Evolutionary conservation across 2,113 vertebrate genomes (phyloP), one percentile per base, ranked within the genome.

Genomic region (Petaurus breviceps): DNA sequence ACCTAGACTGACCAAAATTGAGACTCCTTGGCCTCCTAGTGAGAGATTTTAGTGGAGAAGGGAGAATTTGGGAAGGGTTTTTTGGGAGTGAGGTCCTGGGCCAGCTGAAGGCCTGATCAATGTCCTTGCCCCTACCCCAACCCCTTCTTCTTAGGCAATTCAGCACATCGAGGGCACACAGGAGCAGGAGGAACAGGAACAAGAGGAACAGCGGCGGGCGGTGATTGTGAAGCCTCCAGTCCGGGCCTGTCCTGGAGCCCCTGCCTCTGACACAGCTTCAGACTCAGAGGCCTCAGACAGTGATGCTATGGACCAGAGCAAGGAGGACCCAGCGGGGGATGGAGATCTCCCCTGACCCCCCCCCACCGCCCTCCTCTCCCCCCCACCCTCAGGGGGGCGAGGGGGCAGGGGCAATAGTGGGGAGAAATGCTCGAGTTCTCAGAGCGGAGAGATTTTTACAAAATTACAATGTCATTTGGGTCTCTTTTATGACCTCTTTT

Each of bases 101-200:
- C 31, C 28, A 37, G 57, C 90, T 50, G 25, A 22, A 50, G 24
- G 51, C 49, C 91, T 92, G 43, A 53, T 26, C 0, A 24, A 26
- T 47, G 31, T 7, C 16, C 37, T 54, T 37, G 90, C 89, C 90
- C 37, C 0, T 0, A 55, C n/a, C 23, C 98, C 68, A 68, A 12
- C 37, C 16, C 7, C 68, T 22, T 84, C 61, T n/a, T n/a, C n/a
- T 84, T 43, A 99, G 99, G 99, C 99, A 0, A 99, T 99, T 98
- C 99, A 99, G 98, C 99, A 99, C 99, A 99, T 99, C 2, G 99
- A 99, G 98, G 99, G 99, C 96, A 99, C 99, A 12, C 99, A 99
- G 97, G 99, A 99, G 93, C 99, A 99, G 97, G 99, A 98, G 98
- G 95, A 98, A 97, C 96, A 99, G 98, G 99, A 99, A 53, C 98